Evolutionary conservation across 2,113 vertebrate species (phyloP), one percentile per base, ranked within the genome.

Genomic region (Charadrius vociferus): DNA sequence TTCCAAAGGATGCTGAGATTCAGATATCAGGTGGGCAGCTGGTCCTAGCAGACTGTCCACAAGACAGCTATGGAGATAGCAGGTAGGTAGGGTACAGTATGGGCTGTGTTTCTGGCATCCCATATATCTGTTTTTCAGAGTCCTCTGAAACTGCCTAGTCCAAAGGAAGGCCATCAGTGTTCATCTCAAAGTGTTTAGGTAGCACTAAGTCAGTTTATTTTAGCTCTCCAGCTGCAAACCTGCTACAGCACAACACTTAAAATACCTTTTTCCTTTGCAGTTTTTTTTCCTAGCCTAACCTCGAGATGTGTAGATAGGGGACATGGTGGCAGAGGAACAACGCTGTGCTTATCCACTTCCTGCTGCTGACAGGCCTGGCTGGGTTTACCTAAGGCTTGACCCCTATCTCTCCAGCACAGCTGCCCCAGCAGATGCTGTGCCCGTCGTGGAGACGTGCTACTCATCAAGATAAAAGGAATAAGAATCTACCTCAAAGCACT

Each of bases 401-500:
- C 93, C 84, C 95, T 94, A 71, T 95, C 91, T 94, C 79, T 95
- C 73, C 61, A n/a, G 56, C 81, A 91, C 89, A 94, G 87, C 94
- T 97, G 87, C 86, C 91, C 91, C 78, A 68, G 89, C 89, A 96
- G 91, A 93, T 88, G 91, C 91, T 80, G 41, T 86, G 82, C 84
- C 89, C 95, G 62, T 67, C 39, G 2, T 85, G 74, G 82, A 96
- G 95, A 96, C 92, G 90, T 75, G 87, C 92, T 93, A 63, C 92
- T 95, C 84, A 96, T 97, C 93, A 94, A 96, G 96, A 96, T 96
- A 93, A 96, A 96, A 95, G 90, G 92, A 94, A 5, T 82, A 95
- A 95, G 95, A 85, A 93, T 93, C 95, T 97, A 93, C 91, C 89
- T 96, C 92, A 94, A 95, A 97, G 95, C 93, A 95, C 96, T 97